Evolutionary conservation across 2,797 vertebrate genomes (phyloP).

Genomic region (Muscicapa comitata): DNA sequence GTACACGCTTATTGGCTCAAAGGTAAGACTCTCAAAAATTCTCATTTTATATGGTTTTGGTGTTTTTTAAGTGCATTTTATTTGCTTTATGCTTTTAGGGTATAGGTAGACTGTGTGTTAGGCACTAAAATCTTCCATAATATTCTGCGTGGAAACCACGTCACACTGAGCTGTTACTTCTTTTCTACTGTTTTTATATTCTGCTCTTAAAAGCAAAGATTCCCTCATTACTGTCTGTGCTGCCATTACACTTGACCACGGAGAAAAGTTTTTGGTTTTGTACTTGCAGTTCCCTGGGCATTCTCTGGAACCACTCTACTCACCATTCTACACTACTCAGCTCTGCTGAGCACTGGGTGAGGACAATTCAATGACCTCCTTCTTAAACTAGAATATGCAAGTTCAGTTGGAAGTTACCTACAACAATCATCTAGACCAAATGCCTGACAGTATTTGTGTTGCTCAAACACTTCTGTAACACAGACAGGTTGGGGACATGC

Average conservation of each 20-base stretch:
- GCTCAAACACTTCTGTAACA: neutral
- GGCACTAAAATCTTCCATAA: neutral
- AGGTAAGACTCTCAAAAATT: constrained; percentile 80
- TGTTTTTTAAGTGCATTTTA: neutral
- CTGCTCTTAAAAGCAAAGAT: neutral
- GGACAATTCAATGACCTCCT: neutral
- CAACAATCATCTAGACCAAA: accelerated
- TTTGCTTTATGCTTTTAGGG: neutral
- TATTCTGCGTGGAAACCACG: neutral
- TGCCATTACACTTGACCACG: neutral
- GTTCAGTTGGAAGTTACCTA: neutral
- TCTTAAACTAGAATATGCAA: neutral
- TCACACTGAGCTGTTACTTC: neutral
- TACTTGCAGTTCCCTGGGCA: neutral
- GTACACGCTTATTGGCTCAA: constrained; percentile 91
- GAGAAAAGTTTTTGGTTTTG: neutral
- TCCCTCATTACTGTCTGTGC: neutral
- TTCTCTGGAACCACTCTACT: neutral
- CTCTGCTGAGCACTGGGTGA: neutral
- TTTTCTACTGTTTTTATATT: neutral
- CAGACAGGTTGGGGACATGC: neutral
- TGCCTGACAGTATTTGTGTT: neutral
- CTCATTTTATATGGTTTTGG: neutral
- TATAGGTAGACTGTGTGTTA: neutral
- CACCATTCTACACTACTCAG: neutral